Base-by-base conservation (phyloP, 2,797 vertebrate genomes). In the Sebastolobus alascanus region DNA sequence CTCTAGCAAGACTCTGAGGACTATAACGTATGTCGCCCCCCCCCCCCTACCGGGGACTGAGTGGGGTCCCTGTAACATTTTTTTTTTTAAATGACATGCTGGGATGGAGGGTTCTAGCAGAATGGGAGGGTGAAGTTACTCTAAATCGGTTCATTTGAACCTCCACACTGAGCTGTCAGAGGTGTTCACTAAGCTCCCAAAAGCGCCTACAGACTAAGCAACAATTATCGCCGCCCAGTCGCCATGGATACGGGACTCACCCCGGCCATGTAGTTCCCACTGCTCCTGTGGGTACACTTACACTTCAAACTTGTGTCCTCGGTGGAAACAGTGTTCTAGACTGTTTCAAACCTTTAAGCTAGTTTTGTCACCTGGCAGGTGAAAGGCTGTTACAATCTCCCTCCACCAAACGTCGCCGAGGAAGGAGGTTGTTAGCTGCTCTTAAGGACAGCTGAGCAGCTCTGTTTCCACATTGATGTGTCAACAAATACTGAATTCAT, bases 221-320 rank as follows among this genome's bases (percentile, higher is more conserved):
- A 33, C 68, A 83, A 61, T 76, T 61, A 72, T 50, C 2, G 0
- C 29, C 9, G 25, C 27, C 37, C 59, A 63, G 74, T 85, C 16
- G 5, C 72, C 74, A 83, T 83, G 84, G 82, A 55, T 69, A 80
- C 82, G 3, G 27, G 38, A 40, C 50, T 64, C 65, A 76, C 54
- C 43, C 43, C 4, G 9, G 8, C 43, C 37, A 35, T 33, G 37
- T 3, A 25, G 46, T 63, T 73, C 40, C 50, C 38, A 7, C 50
- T 10, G 6, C 40, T 68, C 58, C 68, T 11, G 40, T 29, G 40
- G 61, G 22, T 60, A 25, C 43, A 71, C 79, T 82, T 83, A 68
- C 56, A 72, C 61, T 59, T 75, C 8, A 68, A 55, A 75, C n/a
- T 11, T 68, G 2, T 13, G 78, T 55, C 37, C 40, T 71, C 38